Base-by-base conservation (phyloP, 2,113 vertebrate species). In the Calonectris borealis region DNA sequence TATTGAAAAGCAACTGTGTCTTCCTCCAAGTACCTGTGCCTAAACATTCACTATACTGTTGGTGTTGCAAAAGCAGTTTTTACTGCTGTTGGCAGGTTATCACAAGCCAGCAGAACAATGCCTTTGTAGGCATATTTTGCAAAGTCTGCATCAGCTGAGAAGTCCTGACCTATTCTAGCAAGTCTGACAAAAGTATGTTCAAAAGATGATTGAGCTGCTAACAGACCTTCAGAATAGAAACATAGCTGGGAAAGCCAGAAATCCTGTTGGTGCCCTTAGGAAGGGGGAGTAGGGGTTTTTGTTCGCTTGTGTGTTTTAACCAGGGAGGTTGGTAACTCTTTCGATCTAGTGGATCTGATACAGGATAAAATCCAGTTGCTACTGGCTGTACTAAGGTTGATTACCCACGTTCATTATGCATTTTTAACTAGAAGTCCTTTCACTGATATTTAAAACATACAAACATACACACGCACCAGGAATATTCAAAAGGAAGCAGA, bases 391-490 rank as follows among this genome's bases (percentile, higher is more conserved):
- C 36, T 46, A 17, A 40, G 34, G 34, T 9, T 52, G 21, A 80
- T 15, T 61, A 64, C 25, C 7, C 62, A 46, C 1, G 5, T 25
- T 32, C 25, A 20, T 10, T 0, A 3, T 4, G 29, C 12, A 16
- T 58, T 75, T 85, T 51, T 75, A 93, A 77, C 61, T 9, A 16
- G 10, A 62, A 70, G 15, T 29, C 25, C 29, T 90, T 70, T 60
- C 51, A 77, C 8, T 0, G 2, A 5, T 34, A 52, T 21, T 76
- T 68, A 66, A 62, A 84, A 40, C 21, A n/a, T 6, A 26, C 24
- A 65, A 55, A 77, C 3, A 16, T 6, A 32, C 4, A 60, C 22
- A 32, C 0, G 0, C 10, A 25, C 12, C 62, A 62, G 36, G 46
- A 90, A 66, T 16, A 86, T 15, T 61, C 40, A 49, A 57, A 93